A percentile compares a stretch with the other conserved stretches of the same genome.
phyloP scores from a whole-genome alignment of 2,797 vertebrate genomes.

The Podarcis lilfordi region DNA sequence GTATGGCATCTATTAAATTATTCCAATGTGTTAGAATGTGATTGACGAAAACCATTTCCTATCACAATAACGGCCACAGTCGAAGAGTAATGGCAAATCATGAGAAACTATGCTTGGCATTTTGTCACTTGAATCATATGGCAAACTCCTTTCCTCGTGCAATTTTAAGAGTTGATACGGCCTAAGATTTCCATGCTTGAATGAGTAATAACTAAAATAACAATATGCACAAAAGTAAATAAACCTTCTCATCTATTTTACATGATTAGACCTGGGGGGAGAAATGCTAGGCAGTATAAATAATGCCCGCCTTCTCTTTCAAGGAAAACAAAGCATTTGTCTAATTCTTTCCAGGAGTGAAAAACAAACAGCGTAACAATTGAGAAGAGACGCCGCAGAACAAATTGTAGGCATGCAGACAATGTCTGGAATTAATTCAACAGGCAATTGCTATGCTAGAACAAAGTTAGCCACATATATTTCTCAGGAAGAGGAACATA shows the following conservation, averaged over 20 bases:
- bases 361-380: constrained; percentile 12
- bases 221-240: not conserved
- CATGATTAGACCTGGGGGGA: not conserved
- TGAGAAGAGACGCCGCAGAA: not conserved
- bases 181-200: not conserved
- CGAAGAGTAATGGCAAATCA: not conserved
- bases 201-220: not conserved
- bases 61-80: not conserved
- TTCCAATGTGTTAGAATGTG: not conserved
- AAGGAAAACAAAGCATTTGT: constrained; percentile 26
- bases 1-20: constrained; percentile 3
- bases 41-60: not conserved
- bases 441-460: constrained; percentile 2
- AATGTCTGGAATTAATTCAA: constrained; percentile 26
- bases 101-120: not conserved
- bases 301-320: not conserved
- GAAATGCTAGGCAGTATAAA: constrained; percentile 16
- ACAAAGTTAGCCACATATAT: not conserved
- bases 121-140: not conserved
- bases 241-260: not conserved
- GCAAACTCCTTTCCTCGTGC: not conserved
- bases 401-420: constrained; percentile 14
- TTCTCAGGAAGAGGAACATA: constrained; percentile 34
- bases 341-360: constrained; percentile 21
- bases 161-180: not conserved